Percentiles rank a stretch among this genome's conserved stretches.
phyloP scores from a whole-genome alignment of 1,140 invertebrate genomes.

The Orchesella cincta region DNA sequence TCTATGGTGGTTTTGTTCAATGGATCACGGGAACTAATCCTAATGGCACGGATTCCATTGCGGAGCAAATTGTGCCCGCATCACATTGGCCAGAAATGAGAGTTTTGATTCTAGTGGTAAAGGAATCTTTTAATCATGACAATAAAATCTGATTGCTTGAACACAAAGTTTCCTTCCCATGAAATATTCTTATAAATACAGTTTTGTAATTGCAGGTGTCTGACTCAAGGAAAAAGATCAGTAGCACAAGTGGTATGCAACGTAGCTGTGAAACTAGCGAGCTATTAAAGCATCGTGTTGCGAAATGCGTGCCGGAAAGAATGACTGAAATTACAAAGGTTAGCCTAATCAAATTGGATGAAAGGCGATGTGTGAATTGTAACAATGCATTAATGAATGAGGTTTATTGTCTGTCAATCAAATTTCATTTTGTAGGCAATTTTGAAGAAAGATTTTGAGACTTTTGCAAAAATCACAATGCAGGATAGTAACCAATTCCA shows the following conservation, averaged over 20 bases:
- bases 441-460: conserved; percentile 73
- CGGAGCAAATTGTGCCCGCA: conserved; percentile 70
- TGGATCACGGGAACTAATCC: conserved; percentile 76
- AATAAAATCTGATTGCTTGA: too few relatives aligned
- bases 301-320: conserved; percentile 71
- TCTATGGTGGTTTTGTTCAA: conserved; percentile 88
- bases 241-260: conserved; percentile 92
- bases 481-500: conserved; percentile 98
- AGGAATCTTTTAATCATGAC: too few relatives aligned
- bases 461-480: conserved; percentile 93
- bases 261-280: conserved; percentile 77
- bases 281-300: conserved; percentile 74
- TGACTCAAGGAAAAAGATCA: conserved; percentile 80
- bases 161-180: too few relatives aligned
- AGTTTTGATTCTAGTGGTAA: conserved; percentile 84
- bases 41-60: conserved; percentile 81
- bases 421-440: conserved; percentile 66
- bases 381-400: neutral
- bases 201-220: conserved; percentile 63
- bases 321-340: conserved; percentile 68
- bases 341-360: conserved; percentile 1
- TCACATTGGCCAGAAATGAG: conserved; percentile 89
- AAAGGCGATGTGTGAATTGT: neutral
- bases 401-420: neutral
- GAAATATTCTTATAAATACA: neutral